Conservation (phyloP, 2,113 vertebrate genomes). For the Neomonachus schauinslandi region DNA sequence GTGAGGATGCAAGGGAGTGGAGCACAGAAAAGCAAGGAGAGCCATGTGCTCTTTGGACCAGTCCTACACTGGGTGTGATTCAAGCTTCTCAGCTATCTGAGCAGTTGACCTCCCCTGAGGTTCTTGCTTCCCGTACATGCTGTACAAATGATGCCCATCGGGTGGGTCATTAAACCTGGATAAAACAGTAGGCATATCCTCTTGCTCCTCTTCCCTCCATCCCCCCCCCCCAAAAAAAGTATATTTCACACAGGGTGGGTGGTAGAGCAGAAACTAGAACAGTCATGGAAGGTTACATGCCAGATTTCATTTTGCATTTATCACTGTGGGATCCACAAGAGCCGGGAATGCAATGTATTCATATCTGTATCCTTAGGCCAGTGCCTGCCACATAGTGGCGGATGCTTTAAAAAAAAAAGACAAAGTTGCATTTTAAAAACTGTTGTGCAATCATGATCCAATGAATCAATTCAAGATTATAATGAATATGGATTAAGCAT, state of each 20-base stretch:
- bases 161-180: neutral
- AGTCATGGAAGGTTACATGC: neutral
- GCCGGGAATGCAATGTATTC: neutral
- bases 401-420: neutral
- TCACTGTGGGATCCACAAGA: neutral
- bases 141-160: neutral
- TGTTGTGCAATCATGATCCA: neutral
- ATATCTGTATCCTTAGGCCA: neutral
- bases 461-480: neutral
- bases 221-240: neutral
- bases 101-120: too few species aligned
- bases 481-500: neutral
- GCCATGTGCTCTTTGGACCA: neutral
- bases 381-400: constrained; percentile 36
- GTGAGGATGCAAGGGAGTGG: neutral
- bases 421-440: neutral
- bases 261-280: neutral
- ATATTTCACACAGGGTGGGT: neutral
- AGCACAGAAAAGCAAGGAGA: neutral
- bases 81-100: neutral
- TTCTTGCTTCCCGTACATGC: neutral
- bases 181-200: neutral
- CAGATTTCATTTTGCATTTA: neutral
- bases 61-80: neutral
- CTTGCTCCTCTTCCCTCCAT: neutral